Percentiles rank a stretch among this genome's conserved stretches.
phyloP scores from a whole-genome alignment of 1,140 invertebrate genomes.

The Solenopsis invicta region DNA sequence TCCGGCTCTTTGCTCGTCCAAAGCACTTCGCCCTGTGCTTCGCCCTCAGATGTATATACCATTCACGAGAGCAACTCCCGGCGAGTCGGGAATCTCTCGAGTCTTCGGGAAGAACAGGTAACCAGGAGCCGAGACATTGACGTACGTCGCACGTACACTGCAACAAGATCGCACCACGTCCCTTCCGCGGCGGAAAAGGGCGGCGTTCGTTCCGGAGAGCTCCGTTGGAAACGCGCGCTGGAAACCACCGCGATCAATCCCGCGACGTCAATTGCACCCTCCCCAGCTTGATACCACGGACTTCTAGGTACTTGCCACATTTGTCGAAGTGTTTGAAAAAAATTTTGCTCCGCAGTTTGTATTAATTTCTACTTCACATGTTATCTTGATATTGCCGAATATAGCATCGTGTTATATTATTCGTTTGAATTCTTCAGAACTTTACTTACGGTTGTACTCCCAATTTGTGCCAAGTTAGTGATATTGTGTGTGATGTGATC shows the following conservation, averaged over 20 bases:
- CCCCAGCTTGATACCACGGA: background rate
- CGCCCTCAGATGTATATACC: conserved; percentile 62
- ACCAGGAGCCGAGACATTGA: background rate
- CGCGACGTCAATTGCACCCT: conserved; percentile 17
- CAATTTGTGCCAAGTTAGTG: background rate
- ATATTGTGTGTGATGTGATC: background rate
- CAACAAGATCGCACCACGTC: background rate
- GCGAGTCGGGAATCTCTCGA: conserved; percentile 5
- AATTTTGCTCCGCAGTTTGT: background rate
- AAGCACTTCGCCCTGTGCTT: conserved; percentile 65
- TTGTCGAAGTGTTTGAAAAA: background rate
- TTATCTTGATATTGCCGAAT: background rate
- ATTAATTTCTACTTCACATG: background rate
- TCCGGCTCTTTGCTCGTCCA: conserved; percentile 63
- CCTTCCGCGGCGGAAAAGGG: conserved; percentile 23
- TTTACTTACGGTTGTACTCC: background rate
- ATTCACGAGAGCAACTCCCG: conserved; percentile 76
- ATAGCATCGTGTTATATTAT: background rate
- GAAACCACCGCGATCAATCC: conserved; percentile 46
- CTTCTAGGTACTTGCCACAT: conserved; percentile 27
- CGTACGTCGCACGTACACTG: background rate
- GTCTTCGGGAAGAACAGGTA: conserved; percentile 10
- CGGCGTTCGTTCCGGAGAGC: conserved; percentile 19
- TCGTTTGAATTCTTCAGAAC: background rate
- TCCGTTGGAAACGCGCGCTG: conserved; percentile 48